Evolutionary conservation across 2,797 vertebrate species (phyloP).

Genomic region (Pseudochirops corinnae): DNA sequence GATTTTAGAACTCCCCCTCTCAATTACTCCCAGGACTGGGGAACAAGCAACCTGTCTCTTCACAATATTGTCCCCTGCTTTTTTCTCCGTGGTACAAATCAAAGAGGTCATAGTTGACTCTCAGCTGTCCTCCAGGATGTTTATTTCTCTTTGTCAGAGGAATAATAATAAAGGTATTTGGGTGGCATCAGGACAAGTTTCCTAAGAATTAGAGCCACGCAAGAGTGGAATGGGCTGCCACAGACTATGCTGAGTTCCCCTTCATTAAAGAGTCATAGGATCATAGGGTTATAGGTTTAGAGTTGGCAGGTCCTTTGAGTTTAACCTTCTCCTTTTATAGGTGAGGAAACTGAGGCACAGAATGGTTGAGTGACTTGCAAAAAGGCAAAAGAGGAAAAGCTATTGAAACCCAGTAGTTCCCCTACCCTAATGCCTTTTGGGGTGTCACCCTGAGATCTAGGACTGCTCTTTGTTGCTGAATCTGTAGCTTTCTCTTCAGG

Average conservation of each 20-base stretch:
- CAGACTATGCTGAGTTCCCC: neutral
- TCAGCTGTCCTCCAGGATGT: neutral
- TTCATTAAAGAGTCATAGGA: neutral
- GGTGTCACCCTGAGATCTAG: neutral
- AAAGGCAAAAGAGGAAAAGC: neutral
- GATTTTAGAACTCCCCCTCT: neutral
- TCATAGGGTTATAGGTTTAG: neutral
- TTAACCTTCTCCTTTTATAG: neutral
- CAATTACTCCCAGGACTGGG: neutral
- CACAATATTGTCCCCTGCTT: neutral
- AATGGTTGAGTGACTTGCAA: neutral
- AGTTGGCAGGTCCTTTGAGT: neutral
- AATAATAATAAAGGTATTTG: neutral
- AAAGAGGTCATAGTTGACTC: neutral
- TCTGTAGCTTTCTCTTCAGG: constrained; percentile 15
- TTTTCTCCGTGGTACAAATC: neutral
- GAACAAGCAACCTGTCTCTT: neutral
- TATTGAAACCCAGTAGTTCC: neutral
- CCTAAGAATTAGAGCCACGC: neutral
- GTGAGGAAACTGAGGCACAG: accelerated
- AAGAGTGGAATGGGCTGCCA: neutral
- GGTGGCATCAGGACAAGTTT: neutral
- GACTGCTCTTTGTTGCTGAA: neutral
- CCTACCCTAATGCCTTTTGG: constrained; percentile 24
- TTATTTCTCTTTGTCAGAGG: neutral